Base-by-base conservation (phyloP, 2,797 vertebrate genomes). In the Danio choprae region DNA sequence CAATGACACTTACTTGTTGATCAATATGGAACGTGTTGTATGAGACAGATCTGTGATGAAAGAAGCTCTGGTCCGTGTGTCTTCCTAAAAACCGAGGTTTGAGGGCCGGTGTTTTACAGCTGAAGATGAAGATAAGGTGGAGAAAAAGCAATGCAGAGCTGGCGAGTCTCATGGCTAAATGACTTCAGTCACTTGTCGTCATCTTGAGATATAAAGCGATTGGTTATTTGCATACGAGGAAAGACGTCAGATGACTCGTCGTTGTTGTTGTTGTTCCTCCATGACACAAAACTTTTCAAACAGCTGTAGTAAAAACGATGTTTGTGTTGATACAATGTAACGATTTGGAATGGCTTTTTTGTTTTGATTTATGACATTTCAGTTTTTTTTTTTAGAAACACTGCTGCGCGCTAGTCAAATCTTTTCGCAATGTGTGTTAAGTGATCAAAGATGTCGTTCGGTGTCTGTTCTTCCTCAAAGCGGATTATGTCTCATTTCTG, bases 1-100 rank as follows among this genome's bases (percentile, higher is more conserved):
- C 9, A 50, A 62, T 20, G 22, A 16, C 15, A 89, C 93, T 91
- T 86, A 95, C 94, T 93, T 90, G 91, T 84, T 95, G 94, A 16
- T 92, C 90, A 86, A 93, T 92, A 74, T 94, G 95, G 0, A 89
- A 15, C 0, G 93, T 94, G 36, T 91, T 70, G 83, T 95, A 95
- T 84, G 18, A 90, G 83, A 94, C 83, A 13, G 78, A 40, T 50
- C 80, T 81, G 5, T 86, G 79, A 0, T 65, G 2, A 53, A 86
- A 63, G 62, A 3, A 36, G 10, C 68, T 68, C 2, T 50, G 78
- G 1, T 79, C 77, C 12, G 69, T 84, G 2, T 83, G 81, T 70
- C 91, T 86, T 55, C 87, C 79, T 58, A 94, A 87, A 69, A 93
- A 88, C 71, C 91, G 89, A 0, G 89, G 81, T 80, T 90, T 92